Conservation (phyloP, 2,888 invertebrate genomes). For the Nephrocerus scutellatus region DNA sequence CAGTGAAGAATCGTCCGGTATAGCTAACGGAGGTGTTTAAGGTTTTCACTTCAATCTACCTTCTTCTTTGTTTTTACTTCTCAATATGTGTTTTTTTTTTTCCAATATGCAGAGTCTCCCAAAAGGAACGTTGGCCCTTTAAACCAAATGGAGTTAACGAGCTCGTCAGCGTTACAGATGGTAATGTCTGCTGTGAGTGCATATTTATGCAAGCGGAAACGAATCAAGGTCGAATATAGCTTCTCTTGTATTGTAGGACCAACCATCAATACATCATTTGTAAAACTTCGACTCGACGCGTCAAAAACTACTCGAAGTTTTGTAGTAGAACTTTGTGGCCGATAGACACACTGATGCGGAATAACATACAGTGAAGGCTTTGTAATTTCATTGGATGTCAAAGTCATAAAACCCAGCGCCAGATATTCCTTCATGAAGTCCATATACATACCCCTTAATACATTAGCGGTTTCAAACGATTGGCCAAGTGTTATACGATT, state of each 20-base stretch:
- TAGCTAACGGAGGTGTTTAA: too few species aligned
- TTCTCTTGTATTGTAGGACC: conserved; percentile 9
- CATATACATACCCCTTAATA: conserved; percentile 7
- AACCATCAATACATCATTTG: conserved; percentile 14
- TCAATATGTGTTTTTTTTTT: too few species aligned
- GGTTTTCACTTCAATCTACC: too few species aligned
- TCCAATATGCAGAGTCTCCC: too few species aligned
- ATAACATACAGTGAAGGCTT: conserved; percentile 10
- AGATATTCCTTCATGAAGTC: conserved; percentile 17
- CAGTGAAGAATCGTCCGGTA: too few species aligned
- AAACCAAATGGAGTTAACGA: too few species aligned
- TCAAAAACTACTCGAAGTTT: conserved; percentile 15
- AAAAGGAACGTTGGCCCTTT: not conserved
- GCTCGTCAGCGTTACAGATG: not conserved
- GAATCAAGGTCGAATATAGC: too few species aligned
- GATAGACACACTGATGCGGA: conserved; percentile 14
- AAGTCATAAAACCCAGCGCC: conserved; percentile 13
- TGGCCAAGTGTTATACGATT: conserved; percentile 7
- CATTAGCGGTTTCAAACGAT: not conserved
- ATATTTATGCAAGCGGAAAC: too few species aligned
- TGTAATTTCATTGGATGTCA: conserved; percentile 4
- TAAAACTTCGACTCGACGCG: conserved; percentile 13
- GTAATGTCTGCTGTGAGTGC: conserved; percentile 18
- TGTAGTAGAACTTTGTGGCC: conserved; percentile 12
- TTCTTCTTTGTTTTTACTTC: too few species aligned